These are phyloP conservation scores for Aphyosemion australe DNA, from an alignment of 2,113 vertebrate genomes.

Conservation along the genomic window DNA sequence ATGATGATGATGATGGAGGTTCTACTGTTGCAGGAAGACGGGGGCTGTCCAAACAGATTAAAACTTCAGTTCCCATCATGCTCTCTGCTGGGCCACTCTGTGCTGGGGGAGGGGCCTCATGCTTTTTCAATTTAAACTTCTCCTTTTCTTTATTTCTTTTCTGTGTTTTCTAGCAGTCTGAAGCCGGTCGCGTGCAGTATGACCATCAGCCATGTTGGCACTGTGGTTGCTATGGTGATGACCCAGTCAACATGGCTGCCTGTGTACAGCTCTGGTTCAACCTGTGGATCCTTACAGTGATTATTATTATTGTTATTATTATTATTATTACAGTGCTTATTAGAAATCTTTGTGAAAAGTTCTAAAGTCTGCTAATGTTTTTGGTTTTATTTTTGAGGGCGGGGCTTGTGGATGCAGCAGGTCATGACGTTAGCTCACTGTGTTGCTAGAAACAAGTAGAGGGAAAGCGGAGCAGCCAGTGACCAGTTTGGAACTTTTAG, in stretches of 20 bases:
- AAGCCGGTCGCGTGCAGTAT: constrained; percentile 23
- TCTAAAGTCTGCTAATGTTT: constrained; percentile 55
- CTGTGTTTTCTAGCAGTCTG: constrained; percentile 19
- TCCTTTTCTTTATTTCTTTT: constrained; percentile 20
- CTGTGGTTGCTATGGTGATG: constrained; percentile 2
- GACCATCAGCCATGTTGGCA: constrained; percentile 19
- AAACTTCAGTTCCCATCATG: constrained; percentile 63
- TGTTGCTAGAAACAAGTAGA: neutral
- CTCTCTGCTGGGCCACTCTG: constrained; percentile 53
- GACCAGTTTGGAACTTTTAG: neutral
- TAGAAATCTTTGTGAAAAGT: constrained; percentile 57
- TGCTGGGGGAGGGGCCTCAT: constrained; percentile 40
- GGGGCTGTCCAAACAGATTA: constrained; percentile 26
- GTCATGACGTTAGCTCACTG: constrained; percentile 30
- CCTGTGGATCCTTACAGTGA: constrained; percentile 63
- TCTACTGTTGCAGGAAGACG: constrained; percentile 24
- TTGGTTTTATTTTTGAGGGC: constrained; percentile 26
- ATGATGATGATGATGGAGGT: constrained; percentile 25
- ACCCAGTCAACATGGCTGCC: constrained; percentile 13
- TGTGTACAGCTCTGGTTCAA: constrained; percentile 42
- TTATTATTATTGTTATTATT: constrained; percentile 61
- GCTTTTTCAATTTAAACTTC: constrained; percentile 38
- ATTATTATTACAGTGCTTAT: constrained; percentile 59
- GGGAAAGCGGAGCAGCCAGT: neutral
- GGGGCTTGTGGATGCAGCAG: constrained; percentile 21